Percentiles rank a stretch among this genome's conserved stretches.
Evolutionary conservation across 2,888 invertebrate genomes (phyloP).

Genomic region (Polyploca ridens): DNA sequence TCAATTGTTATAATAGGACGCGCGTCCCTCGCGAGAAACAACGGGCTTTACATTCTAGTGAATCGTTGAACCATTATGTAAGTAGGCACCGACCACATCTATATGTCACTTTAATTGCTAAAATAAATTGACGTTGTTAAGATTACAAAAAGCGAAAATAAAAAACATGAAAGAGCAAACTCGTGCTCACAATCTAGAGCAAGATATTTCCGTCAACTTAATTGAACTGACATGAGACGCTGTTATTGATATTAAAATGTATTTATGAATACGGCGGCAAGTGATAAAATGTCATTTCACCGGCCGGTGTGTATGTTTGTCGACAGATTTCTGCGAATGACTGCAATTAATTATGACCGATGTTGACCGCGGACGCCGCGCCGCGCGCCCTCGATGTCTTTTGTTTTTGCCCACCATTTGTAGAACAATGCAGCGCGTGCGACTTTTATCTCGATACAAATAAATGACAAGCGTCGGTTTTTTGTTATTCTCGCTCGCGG

Average conservation of each 20-base stretch:
- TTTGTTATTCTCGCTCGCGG: conserved; percentile 52
- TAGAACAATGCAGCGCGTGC: conserved; percentile 74
- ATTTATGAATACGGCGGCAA: conserved; percentile 65
- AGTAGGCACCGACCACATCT: background rate
- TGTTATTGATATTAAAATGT: conserved; percentile 61
- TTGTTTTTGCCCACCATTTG: conserved; percentile 76
- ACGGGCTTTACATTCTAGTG: background rate
- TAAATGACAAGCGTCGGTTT: conserved; percentile 64
- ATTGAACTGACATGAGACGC: conserved; percentile 52
- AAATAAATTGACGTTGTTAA: conserved; percentile 2
- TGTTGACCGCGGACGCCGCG: conserved; percentile 42
- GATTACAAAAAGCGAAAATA: background rate
- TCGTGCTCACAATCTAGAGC: conserved; percentile 23
- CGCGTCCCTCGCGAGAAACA: no score
- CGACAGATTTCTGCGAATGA: conserved; percentile 73
- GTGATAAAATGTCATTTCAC: conserved; percentile 72
- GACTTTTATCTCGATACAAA: conserved; percentile 72
- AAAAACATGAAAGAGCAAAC: conserved; percentile 10
- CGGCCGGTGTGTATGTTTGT: conserved; percentile 62
- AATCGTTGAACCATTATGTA: background rate
- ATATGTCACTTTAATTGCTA: background rate
- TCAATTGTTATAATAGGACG: no score
- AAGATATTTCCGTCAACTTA: conserved; percentile 53
- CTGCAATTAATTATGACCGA: conserved; percentile 78
- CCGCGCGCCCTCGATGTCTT: conserved; percentile 47